Base-by-base conservation (phyloP, 2,797 vertebrate species). In the Pipistrellus pipistrellus region DNA sequence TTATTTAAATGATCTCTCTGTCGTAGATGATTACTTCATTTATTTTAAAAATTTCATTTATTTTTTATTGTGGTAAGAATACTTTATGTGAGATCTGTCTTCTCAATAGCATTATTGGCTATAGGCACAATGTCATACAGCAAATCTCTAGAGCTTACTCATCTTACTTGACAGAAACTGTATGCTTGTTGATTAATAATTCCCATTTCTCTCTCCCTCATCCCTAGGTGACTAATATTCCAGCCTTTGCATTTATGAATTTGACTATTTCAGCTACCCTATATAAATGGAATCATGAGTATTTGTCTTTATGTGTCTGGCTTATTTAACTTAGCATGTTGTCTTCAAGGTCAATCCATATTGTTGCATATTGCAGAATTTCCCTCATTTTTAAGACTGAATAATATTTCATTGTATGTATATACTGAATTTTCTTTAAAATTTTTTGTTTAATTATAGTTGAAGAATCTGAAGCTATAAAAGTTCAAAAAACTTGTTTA, bases 281-380 rank as follows among this genome's bases (percentile, higher is more conserved):
- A 71, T 51, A 6, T 51, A 71, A 53, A 62, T 62, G 12, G 44
- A 72, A 72, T 86, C 20, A 20, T 9, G 20, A 81, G 46, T 55
- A 23, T n/a, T 85, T 80, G 18, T 72, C 46, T 85, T 85, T 78
- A 13, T 73, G 38, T 32, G 59, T 85, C 48, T 90, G 75, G 48
- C 38, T 80, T 85, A 25, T 81, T 73, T 86, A 20, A 66, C 48
- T 53, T 73, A 84, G 81, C 75, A 14, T 38, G 12, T 23, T 90
- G n/a, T 73, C 23, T 46, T 80, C 30, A 80, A 85, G 38, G 75
- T 94, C n/a, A n/a, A 81, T 38, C 38, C 18, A 81, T 81, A 20
- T 73, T 84, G 35, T 72, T 73, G 25, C 48, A 55, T 85, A 46
- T 48, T 85, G 38, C n/a, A 86, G 25, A 86, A 72, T 55, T 93